Evolutionary conservation across 2,797 vertebrate species (phyloP).

Genomic region (Tenualosa ilisha): DNA sequence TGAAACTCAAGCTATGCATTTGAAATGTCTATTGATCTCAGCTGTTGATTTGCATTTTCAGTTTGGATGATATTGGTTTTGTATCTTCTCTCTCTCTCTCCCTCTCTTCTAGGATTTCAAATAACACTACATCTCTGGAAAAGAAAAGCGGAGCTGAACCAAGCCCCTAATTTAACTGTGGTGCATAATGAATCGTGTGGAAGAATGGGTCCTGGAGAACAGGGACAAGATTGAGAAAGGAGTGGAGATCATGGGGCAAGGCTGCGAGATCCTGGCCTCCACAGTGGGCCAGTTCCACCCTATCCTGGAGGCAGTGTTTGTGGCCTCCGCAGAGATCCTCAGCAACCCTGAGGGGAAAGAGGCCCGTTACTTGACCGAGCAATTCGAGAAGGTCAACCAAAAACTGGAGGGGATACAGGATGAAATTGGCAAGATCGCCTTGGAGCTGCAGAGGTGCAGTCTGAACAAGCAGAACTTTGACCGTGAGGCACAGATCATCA

Average conservation of each 20-base stretch:
- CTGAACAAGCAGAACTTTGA: slow-evolving; percentile 81
- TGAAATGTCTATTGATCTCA: slow-evolving; percentile 49
- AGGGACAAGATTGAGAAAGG: slow-evolving; percentile 78
- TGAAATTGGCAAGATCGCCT: slow-evolving; percentile 68
- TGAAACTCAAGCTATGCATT: slow-evolving; percentile 54
- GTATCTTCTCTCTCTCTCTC: slow-evolving; percentile 55
- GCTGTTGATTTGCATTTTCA: slow-evolving; percentile 54
- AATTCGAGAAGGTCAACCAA: slow-evolving; percentile 74
- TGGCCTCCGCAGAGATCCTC: slow-evolving; percentile 73
- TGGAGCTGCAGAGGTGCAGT: slow-evolving; percentile 67
- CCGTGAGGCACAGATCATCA: slow-evolving; percentile 75
- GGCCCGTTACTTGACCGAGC: slow-evolving; percentile 71
- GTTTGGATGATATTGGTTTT: slow-evolving; percentile 56
- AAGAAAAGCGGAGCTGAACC: slow-evolving; percentile 44
- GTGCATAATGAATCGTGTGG: slow-evolving; percentile 70
- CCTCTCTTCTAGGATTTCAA: slow-evolving; percentile 68
- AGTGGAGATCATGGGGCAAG: slow-evolving; percentile 78
- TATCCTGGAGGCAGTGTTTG: slow-evolving; percentile 76
- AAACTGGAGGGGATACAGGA: slow-evolving; percentile 72
- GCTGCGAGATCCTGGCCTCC: slow-evolving; percentile 75
- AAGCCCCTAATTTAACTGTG: slow-evolving; percentile 41
- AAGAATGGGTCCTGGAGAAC: slow-evolving; percentile 78
- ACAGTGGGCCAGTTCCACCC: slow-evolving; percentile 80
- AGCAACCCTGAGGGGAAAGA: slow-evolving; percentile 76
- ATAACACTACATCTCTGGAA: slow-evolving; percentile 51